Evolutionary conservation across 2,888 invertebrate genomes (phyloP).

Genomic region (Dicyrtomina minuta): DNA sequence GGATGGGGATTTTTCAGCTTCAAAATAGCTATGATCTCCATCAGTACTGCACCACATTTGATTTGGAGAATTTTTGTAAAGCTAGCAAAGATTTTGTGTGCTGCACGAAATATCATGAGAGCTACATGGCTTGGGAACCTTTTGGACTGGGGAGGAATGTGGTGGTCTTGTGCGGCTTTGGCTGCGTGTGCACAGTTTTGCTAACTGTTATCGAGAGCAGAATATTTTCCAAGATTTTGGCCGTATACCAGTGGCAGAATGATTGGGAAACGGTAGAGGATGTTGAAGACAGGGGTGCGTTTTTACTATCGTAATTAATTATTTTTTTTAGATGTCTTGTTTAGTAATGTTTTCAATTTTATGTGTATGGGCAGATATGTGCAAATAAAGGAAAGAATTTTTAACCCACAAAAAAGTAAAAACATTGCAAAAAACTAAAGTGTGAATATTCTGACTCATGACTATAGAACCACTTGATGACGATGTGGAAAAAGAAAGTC

Average conservation of each 20-base stretch:
- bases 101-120: conserved; percentile 43
- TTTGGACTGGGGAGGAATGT: conserved; percentile 49
- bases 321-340: too few relatives aligned
- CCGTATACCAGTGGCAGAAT: conserved; percentile 57
- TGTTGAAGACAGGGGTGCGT: not conserved
- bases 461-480: conserved; percentile 35
- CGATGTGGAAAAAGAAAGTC: conserved; percentile 44
- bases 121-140: conserved; percentile 46
- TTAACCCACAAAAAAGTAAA: too few relatives aligned
- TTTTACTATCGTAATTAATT: too few relatives aligned
- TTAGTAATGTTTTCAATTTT: too few relatives aligned
- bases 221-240: conserved; percentile 55
- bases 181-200: conserved; percentile 25
- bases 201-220: conserved; percentile 41
- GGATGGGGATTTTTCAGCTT: conserved; percentile 54
- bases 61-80: conserved; percentile 47
- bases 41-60: conserved; percentile 40
- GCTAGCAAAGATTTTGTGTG: conserved; percentile 45
- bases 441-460: too few relatives aligned
- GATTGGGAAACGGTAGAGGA: conserved; percentile 27
- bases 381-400: too few relatives aligned
- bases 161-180: conserved; percentile 36
- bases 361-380: too few relatives aligned
- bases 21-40: conserved; percentile 41
- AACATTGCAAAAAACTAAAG: too few relatives aligned